A percentile compares a stretch with the other conserved stretches of the same genome.
These are phyloP conservation scores for Bombus pascuorum DNA, from an alignment of 1,140 invertebrate genomes.

Conservation along the genomic window DNA sequence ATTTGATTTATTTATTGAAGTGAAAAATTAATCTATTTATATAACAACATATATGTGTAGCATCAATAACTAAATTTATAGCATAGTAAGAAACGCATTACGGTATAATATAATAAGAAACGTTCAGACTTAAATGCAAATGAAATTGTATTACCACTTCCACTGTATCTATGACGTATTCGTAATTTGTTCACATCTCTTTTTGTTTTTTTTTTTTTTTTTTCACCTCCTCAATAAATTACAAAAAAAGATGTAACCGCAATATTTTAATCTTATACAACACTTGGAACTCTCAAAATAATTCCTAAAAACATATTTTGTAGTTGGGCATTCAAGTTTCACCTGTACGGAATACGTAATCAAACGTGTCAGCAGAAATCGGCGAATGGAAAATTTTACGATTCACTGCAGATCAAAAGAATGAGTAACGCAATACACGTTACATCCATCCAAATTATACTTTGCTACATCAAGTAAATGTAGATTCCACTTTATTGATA, in stretches of 20 bases:
- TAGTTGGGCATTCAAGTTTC: not conserved
- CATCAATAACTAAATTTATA: conserved; percentile 14
- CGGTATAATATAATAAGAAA: not conserved
- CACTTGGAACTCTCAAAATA: not conserved
- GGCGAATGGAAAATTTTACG: conserved; percentile 70
- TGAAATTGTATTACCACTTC: not conserved
- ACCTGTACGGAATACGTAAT: not conserved
- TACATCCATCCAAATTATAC: not conserved
- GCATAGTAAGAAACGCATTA: not conserved
- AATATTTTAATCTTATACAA: not conserved
- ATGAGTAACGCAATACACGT: not conserved
- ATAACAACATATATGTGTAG: not conserved
- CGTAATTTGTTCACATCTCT: not conserved
- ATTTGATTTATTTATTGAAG: conserved; percentile 8
- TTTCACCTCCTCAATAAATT: not conserved
- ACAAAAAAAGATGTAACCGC: not conserved
- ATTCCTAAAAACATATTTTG: not conserved
- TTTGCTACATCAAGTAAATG: not conserved
- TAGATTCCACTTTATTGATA: not conserved
- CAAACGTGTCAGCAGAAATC: not conserved
- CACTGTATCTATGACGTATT: not conserved
- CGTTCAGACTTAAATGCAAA: not conserved
- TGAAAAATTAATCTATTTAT: conserved; percentile 33
- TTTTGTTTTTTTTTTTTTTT: too few species aligned
- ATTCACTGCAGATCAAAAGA: conserved; percentile 41